These are phyloP conservation scores for Falcunculus frontatus DNA, from an alignment of 2,113 vertebrate genomes.

Conservation along the genomic window DNA sequence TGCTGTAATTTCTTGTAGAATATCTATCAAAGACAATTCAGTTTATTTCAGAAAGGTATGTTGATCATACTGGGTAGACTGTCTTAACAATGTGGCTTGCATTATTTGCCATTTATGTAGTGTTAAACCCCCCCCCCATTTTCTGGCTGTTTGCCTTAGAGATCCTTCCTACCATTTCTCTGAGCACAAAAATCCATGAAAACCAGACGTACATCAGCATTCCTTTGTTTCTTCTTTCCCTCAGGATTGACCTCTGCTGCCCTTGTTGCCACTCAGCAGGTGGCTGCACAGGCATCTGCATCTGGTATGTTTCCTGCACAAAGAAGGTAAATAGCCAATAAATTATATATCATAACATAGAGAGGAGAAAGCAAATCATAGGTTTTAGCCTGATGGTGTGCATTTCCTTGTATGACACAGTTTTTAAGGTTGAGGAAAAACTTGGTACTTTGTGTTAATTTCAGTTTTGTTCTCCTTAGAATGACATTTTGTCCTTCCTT, in stretches of 20 bases:
- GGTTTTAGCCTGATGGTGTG: not conserved
- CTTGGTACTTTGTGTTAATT: not conserved
- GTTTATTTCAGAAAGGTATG: not conserved
- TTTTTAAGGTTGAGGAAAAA: not conserved
- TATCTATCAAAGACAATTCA: slow-evolving; percentile 3
- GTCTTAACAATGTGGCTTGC: not conserved
- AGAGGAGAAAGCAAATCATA: not conserved
- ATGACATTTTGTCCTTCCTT: not conserved
- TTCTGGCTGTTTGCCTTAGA: not conserved
- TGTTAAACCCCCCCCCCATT: not conserved
- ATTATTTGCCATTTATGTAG: not conserved
- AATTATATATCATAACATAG: not conserved
- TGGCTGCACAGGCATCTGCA: slow-evolving; percentile 87
- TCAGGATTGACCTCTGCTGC: slow-evolving; percentile 90
- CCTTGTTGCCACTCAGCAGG: slow-evolving; percentile 91
- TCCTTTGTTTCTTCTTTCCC: slow-evolving; percentile 44
- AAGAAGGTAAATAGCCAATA: slow-evolving; percentile 77
- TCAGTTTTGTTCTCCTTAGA: not conserved
- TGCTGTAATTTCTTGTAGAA: slow-evolving; percentile 37
- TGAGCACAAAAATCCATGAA: slow-evolving; percentile 4
- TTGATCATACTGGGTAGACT: not conserved
- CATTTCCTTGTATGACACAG: not conserved
- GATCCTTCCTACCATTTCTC: not conserved
- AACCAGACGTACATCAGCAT: slow-evolving; percentile 11
- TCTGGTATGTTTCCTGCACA: slow-evolving; percentile 87